phyloP scores from a whole-genome alignment of 53 echinoderm and acorn worm species.

The Luidia sarsii region DNA sequence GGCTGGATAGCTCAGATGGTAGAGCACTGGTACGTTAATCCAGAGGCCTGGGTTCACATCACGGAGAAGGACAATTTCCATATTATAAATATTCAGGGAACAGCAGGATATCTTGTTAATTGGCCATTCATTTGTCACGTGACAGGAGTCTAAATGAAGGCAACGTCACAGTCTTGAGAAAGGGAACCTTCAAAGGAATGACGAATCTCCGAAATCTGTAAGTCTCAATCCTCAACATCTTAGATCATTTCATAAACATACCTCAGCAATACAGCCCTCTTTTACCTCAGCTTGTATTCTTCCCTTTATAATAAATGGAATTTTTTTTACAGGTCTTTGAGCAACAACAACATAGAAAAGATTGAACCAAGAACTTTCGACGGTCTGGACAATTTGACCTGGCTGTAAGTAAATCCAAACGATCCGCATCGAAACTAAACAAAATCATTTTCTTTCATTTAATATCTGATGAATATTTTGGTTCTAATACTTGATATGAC shows the following conservation, averaged over 20 bases:
- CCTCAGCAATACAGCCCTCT: no score
- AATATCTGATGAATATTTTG: background rate
- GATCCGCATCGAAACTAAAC: no score
- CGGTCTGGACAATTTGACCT: conserved; percentile 50
- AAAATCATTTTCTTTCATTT: background rate
- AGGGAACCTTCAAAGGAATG: conserved; percentile 54
- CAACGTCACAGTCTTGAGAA: conserved; percentile 29
- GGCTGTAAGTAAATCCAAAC: conserved; percentile 63
- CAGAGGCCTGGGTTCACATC: no score
- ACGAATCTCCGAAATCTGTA: conserved; percentile 28
- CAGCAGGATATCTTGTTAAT: no score
- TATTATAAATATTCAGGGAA: no score
- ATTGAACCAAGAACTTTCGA: conserved; percentile 45
- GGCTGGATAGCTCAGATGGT: no score
- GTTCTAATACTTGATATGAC: background rate
- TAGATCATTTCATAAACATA: no score
- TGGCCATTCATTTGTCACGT: background rate
- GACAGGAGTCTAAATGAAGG: conserved; percentile 35
- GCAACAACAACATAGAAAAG: conserved; percentile 28
- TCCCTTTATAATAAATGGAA: no score
- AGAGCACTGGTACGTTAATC: no score
- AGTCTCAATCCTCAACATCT: no score
- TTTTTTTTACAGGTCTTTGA: conserved; percentile 40
- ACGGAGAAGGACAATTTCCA: no score
- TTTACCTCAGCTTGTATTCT: no score